Percentiles rank a stretch among this genome's conserved stretches.
phyloP scores from a whole-genome alignment of 2,888 invertebrate genomes.

The Trissoscelio sp. region DNA sequence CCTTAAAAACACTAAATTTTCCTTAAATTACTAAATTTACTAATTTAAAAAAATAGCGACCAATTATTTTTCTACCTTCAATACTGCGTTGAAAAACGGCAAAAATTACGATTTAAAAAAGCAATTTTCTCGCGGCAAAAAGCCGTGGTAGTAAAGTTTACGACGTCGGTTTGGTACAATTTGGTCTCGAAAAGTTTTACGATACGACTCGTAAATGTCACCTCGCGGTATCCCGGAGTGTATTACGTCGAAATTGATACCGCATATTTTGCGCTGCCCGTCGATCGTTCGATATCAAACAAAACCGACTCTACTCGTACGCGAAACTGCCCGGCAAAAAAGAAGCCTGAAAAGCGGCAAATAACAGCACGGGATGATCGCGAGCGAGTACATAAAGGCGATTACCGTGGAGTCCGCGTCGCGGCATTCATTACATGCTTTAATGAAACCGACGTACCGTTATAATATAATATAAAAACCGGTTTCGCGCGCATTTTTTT shows the following conservation, averaged over 20 bases:
- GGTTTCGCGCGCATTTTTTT: conserved; percentile 39
- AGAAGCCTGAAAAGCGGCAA: conserved; percentile 17
- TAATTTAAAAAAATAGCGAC: no score
- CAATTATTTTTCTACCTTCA: no score
- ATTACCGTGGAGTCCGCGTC: conserved; percentile 21
- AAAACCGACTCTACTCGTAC: conserved; percentile 25
- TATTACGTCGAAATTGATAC: conserved; percentile 24
- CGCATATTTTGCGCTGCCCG: conserved; percentile 10
- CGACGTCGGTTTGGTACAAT: conserved; percentile 10
- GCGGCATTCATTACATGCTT: conserved; percentile 38
- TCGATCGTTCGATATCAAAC: conserved; percentile 41
- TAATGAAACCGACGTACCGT: conserved; percentile 58
- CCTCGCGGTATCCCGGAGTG: conserved; percentile 16
- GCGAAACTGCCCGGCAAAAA: conserved; percentile 3
- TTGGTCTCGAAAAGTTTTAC: conserved; percentile 28
- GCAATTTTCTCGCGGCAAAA: no score
- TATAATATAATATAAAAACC: conserved; percentile 62
- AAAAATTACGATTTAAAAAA: no score
- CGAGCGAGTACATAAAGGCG: conserved; percentile 37
- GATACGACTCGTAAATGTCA: conserved; percentile 41
- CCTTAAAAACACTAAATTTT: no score
- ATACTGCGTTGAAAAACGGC: no score
- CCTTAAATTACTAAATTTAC: no score
- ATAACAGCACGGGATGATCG: conserved; percentile 26
- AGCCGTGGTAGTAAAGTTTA: neutral